Percentiles rank a stretch among this genome's conserved stretches.
Conservation (phyloP, 2,888 invertebrate genomes). For the Nemurella pictetii region DNA sequence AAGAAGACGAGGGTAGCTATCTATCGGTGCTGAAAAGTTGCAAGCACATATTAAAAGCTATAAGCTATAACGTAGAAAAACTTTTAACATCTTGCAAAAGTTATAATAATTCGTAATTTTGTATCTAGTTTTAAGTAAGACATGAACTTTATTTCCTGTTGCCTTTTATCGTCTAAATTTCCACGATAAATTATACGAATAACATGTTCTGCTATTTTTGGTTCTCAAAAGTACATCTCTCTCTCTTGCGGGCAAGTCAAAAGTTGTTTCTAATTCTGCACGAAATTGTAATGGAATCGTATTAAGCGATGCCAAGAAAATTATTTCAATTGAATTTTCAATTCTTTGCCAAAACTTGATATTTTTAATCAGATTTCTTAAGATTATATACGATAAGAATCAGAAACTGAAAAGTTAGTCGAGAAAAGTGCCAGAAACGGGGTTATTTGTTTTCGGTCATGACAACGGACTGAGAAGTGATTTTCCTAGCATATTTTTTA, state of each 20-base stretch:
- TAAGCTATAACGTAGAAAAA: neutral
- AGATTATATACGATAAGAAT: neutral
- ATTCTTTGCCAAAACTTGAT: neutral
- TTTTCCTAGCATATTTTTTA: neutral
- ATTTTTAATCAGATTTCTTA: neutral
- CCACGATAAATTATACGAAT: neutral
- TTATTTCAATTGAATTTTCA: neutral
- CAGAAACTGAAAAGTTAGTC: neutral
- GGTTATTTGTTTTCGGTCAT: neutral
- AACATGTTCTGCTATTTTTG: neutral
- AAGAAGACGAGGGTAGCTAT: neutral
- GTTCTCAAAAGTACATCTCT: neutral
- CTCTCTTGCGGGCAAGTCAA: neutral
- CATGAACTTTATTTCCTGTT: neutral
- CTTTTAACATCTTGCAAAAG: neutral
- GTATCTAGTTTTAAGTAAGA: neutral
- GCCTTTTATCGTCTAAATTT: neutral
- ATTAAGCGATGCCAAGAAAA: slow-evolving; percentile 4
- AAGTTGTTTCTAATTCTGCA: slow-evolving; percentile 2
- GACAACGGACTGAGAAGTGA: neutral
- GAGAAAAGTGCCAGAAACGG: neutral
- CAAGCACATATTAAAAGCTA: neutral
- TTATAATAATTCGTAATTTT: neutral
- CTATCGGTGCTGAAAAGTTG: neutral
- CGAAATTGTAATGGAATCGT: slow-evolving; percentile 5